Conservation (phyloP, 2,888 invertebrate genomes). For the Enchytraeus crypticus region DNA sequence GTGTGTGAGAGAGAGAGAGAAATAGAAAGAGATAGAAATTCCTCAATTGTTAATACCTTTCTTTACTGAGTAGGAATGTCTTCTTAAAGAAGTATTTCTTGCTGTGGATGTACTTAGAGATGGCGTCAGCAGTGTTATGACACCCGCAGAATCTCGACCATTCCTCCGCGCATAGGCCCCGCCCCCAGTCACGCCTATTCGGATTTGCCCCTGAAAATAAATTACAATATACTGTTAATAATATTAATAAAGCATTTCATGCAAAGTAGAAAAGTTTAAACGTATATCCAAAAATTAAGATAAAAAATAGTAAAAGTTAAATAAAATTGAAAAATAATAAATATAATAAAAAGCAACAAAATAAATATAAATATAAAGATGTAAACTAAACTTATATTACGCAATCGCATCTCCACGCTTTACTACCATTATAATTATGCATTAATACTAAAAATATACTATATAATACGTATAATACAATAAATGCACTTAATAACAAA, state of each 20-base stretch:
- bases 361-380: neutral
- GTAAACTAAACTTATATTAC: no score
- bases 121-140: slow-evolving; percentile 62
- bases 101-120: slow-evolving; percentile 56
- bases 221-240: no score
- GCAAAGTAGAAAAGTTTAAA: neutral
- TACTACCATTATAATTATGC: no score
- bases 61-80: slow-evolving; percentile 30
- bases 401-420: no score
- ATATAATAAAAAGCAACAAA: neutral
- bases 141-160: slow-evolving; percentile 69
- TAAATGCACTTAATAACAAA: no score
- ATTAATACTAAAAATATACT: no score
- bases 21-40: no score
- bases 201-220: slow-evolving; percentile 63
- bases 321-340: neutral
- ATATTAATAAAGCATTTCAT: no score
- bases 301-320: neutral
- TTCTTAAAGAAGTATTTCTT: slow-evolving; percentile 38
- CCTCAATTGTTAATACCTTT: no score
- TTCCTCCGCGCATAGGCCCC: slow-evolving; percentile 63
- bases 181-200: slow-evolving; percentile 60
- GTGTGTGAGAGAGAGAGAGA: no score
- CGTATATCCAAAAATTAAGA: neutral
- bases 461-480: no score